These are phyloP conservation scores for Callyntrura guangdongensis DNA, from an alignment of 2,888 invertebrate genomes.

Conservation along the genomic window DNA sequence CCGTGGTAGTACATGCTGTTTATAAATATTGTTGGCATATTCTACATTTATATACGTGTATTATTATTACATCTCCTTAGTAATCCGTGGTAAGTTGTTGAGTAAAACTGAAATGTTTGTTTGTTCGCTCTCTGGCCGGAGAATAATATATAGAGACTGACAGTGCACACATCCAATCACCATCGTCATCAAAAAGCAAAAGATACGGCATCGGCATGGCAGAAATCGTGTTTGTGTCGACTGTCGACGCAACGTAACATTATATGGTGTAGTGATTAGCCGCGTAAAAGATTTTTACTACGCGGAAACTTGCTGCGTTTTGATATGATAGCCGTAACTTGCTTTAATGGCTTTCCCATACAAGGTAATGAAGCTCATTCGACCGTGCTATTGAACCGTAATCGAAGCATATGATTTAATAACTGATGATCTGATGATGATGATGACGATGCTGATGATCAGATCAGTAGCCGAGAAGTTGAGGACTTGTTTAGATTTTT, in stretches of 20 bases:
- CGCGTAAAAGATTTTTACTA: conserved; percentile 67
- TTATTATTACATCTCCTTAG: background rate
- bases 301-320: conserved; percentile 72
- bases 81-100: conserved; percentile 11
- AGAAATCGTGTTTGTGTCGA: conserved; percentile 43
- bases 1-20: background rate
- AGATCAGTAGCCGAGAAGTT: conserved; percentile 14
- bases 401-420: conserved; percentile 77
- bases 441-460: conserved; percentile 38
- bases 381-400: conserved; percentile 73
- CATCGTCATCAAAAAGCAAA: background rate
- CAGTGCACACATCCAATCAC: conserved; percentile 17
- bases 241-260: conserved; percentile 39
- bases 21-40: conserved; percentile 5
- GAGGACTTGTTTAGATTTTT: conserved; percentile 74
- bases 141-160: background rate
- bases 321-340: conserved; percentile 71
- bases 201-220: conserved; percentile 12
- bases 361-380: conserved; percentile 66
- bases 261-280: conserved; percentile 30
- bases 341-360: conserved; percentile 74
- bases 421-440: conserved; percentile 63
- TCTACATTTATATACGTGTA: background rate
- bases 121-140: background rate
- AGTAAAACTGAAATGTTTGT: conserved; percentile 14